These are phyloP conservation scores for Ranitomeya imitator DNA, from an alignment of 2,113 vertebrate genomes.

Conservation along the genomic window DNA sequence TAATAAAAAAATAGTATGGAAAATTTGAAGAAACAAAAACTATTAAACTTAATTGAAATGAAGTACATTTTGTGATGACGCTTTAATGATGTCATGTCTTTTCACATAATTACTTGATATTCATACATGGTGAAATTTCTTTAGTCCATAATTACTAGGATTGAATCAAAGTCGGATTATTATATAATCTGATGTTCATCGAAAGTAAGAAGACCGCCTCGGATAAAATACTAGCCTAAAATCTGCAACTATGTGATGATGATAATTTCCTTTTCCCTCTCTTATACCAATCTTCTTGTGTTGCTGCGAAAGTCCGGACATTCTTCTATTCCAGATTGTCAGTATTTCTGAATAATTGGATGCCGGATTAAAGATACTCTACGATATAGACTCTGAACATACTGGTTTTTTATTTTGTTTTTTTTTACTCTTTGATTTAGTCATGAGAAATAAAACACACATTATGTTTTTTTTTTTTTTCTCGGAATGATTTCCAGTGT, in stretches of 20 bases:
- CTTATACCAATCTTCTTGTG: neutral
- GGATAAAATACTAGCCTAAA: too few relatives aligned
- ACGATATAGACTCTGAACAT: neutral
- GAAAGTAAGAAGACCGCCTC: too few relatives aligned
- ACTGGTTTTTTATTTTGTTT: neutral
- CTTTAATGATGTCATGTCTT: too few relatives aligned
- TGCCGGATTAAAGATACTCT: neutral
- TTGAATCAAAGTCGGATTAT: neutral
- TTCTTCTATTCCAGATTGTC: neutral
- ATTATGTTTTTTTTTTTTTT: conserved; percentile 4
- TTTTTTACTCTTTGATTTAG: neutral
- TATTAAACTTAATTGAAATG: too few relatives aligned
- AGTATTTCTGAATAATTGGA: neutral
- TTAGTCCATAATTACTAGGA: neutral
- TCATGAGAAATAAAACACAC: neutral
- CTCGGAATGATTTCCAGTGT: conserved; percentile 8
- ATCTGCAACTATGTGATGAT: too few relatives aligned
- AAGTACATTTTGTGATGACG: too few relatives aligned
- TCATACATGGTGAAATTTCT: neutral
- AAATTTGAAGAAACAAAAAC: too few relatives aligned
- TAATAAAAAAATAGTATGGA: too few relatives aligned
- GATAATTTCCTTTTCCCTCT: neutral
- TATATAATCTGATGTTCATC: neutral
- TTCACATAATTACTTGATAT: neutral
- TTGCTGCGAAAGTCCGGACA: neutral